Conservation (phyloP, 2,888 invertebrate species). For the Rhogogaster chlorosoma region DNA sequence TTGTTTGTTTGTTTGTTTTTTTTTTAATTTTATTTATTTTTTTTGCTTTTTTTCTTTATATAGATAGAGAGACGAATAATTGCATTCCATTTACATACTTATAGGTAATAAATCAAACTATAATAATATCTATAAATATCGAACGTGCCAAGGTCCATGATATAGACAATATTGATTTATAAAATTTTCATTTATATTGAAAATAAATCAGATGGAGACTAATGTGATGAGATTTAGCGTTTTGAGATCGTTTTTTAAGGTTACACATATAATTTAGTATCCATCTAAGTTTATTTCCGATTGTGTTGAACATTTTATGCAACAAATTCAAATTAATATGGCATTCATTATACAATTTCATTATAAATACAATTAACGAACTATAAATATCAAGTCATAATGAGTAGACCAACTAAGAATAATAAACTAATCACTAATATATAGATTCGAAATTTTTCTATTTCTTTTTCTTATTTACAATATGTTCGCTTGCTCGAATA, state of each 20-base stretch:
- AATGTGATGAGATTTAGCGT: constrained; percentile 10
- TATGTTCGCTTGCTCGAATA: constrained; percentile 18
- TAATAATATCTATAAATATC: constrained; percentile 22
- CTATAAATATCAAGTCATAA: constrained; percentile 35
- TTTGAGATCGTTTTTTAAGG: constrained; percentile 20
- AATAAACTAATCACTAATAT: constrained; percentile 13
- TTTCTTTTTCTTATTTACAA: constrained; percentile 33
- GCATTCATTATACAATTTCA: constrained; percentile 29
- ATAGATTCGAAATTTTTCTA: constrained; percentile 12
- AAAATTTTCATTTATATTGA: not conserved
- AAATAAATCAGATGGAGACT: constrained; percentile 23
- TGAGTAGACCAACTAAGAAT: not conserved
- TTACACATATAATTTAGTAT: not conserved
- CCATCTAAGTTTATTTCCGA: not conserved
- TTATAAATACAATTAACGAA: constrained; percentile 14
- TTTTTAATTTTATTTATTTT: no score
- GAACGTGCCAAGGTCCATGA: not conserved
- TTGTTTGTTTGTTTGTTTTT: constrained; percentile 5
- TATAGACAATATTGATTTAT: not conserved
- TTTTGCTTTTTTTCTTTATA: not conserved
- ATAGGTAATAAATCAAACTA: constrained; percentile 14
- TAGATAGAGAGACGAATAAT: constrained; percentile 35
- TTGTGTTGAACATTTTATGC: not conserved
- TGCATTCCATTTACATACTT: constrained; percentile 26
- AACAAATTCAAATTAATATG: constrained; percentile 11